Percentiles rank a stretch among this genome's conserved stretches.
phyloP scores from a whole-genome alignment of 1,140 invertebrate species.

The Drosophila grimshawi region DNA sequence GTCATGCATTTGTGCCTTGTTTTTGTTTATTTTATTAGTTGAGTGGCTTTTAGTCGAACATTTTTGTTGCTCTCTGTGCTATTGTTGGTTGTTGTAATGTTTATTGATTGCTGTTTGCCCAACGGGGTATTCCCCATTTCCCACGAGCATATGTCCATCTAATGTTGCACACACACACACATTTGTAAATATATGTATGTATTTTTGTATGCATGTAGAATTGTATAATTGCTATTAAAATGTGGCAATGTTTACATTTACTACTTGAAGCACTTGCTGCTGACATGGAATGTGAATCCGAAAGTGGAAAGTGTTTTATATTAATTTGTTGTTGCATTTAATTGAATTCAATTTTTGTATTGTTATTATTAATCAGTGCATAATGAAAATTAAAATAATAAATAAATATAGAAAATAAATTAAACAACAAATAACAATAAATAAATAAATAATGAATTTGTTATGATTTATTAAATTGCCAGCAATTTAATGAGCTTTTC shows the following conservation, averaged over 20 bases:
- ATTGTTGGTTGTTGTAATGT: constrained; percentile 41
- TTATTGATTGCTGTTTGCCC: constrained; percentile 56
- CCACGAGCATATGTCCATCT: neutral
- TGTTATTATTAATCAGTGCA: no score
- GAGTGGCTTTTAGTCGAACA: constrained; percentile 62
- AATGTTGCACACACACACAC: constrained; percentile 4
- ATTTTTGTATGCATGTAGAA: neutral
- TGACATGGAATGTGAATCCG: neutral
- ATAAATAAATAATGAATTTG: no score
- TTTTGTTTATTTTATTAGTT: constrained; percentile 73
- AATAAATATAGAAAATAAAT: no score
- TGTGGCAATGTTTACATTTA: constrained; percentile 31
- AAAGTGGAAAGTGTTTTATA: neutral
- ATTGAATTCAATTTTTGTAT: no score
- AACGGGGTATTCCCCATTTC: constrained; percentile 28
- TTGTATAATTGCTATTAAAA: constrained; percentile 35
- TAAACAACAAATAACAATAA: no score
- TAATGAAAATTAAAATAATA: no score
- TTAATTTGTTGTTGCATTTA: constrained; percentile 10
- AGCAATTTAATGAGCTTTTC: no score
- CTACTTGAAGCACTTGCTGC: neutral
- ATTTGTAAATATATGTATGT: neutral
- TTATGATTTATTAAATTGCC: no score
- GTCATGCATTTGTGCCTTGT: constrained; percentile 41
- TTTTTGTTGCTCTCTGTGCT: constrained; percentile 36